A percentile compares a stretch with the other conserved stretches of the same genome.
phyloP scores from a whole-genome alignment of 2,797 vertebrate genomes.

The Coccyzus lansbergi region DNA sequence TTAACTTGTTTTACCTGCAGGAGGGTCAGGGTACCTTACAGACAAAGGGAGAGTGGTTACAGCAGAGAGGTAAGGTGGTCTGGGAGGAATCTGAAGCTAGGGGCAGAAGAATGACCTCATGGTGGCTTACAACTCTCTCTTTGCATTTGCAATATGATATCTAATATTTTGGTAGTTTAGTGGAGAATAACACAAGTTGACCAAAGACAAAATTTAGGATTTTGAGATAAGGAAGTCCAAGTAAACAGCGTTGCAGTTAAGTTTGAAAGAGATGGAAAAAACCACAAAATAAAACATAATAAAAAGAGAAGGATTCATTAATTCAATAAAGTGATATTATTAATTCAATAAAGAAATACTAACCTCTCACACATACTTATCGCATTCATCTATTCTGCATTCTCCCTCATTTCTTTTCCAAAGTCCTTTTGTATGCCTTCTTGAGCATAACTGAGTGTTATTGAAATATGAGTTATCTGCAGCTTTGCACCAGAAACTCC shows the following conservation, averaged over 20 bases:
- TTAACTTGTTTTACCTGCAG: not conserved
- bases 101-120: not conserved
- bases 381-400: not conserved
- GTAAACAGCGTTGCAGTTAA: not conserved
- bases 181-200: not conserved
- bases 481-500: not conserved
- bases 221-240: not conserved
- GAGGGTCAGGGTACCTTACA: not conserved
- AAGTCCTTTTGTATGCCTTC: not conserved
- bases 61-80: not conserved
- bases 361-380: not conserved
- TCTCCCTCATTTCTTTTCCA: not conserved
- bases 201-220: not conserved
- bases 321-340: not conserved
- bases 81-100: not conserved
- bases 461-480: not conserved
- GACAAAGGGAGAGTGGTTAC: not conserved
- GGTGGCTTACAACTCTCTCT: not conserved
- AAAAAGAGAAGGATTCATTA: not conserved
- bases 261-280: not conserved
- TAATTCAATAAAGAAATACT: not conserved
- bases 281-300: not conserved
- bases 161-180: not conserved
- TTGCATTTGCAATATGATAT: not conserved
- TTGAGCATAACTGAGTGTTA: not conserved